A percentile compares a stretch with the other conserved stretches of the same genome.
Evolutionary conservation across 2,888 invertebrate genomes (phyloP).

Genomic region (Eristalis tenax): DNA sequence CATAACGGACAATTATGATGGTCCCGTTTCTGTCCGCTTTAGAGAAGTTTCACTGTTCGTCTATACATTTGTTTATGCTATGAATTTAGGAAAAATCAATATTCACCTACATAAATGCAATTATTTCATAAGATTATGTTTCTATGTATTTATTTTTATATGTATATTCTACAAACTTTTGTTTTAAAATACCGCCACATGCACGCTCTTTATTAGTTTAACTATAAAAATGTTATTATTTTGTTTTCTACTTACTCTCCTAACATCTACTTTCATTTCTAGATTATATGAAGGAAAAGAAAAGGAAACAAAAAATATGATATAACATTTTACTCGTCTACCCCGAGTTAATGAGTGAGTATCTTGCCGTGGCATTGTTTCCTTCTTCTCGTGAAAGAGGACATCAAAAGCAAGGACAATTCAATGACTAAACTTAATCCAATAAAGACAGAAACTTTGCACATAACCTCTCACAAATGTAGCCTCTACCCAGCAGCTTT

Average conservation of each 20-base stretch:
- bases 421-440: slow-evolving; percentile 64
- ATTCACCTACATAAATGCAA: too few relatives aligned
- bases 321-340: background rate
- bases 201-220: background rate
- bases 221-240: background rate
- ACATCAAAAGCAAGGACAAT: slow-evolving; percentile 56
- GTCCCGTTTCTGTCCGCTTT: too few relatives aligned
- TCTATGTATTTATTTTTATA: too few relatives aligned
- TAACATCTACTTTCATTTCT: background rate
- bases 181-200: background rate
- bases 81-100: too few relatives aligned
- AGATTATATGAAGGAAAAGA: background rate
- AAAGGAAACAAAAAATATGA: background rate
- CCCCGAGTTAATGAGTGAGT: background rate
- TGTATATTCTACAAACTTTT: background rate
- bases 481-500: background rate
- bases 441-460: slow-evolving; percentile 58
- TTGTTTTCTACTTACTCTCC: background rate
- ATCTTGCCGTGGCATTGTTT: background rate
- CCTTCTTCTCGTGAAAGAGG: background rate
- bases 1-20: too few relatives aligned
- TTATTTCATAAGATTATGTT: too few relatives aligned
- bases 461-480: slow-evolving; percentile 12
- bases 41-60: too few relatives aligned
- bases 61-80: too few relatives aligned